Base-by-base conservation (phyloP, 2,113 vertebrate species). In the Cyanoderma ruficeps region DNA sequence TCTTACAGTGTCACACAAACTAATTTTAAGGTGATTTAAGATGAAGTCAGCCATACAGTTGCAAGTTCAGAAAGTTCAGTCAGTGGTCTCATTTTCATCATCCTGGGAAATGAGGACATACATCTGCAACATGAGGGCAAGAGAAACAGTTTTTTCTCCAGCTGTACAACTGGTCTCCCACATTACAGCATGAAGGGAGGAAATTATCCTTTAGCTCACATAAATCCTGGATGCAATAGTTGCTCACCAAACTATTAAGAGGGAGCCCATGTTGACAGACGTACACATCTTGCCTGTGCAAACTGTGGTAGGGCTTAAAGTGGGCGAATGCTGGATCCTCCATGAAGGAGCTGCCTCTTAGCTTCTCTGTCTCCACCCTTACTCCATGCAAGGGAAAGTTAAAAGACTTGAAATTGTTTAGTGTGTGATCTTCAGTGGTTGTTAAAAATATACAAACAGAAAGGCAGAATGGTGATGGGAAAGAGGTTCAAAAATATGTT, bases 401-500 rank as follows among this genome's bases (percentile, higher is more conserved):
- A 15, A 90, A 96, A 91, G 63, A 59, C 50, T 70, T 86, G n/a
- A 74, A 92, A 89, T 39, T 31, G 52, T 72, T 84, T 84, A 74
- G 78, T 92, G 90, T 83, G 72, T 84, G 93, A 95, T 69, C 75
- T 94, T 96, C 72, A 76, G 70, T 86, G 50, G 61, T 89, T 12
- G 22, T 49, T 97, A 94, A 42, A 93, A 91, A 78, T 35, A 89
- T 16, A 78, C 82, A 75, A 90, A 83, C 50, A 81, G 86, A 97
- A 95, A 72, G 71, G 52, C 39, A 93, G 50, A 96, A 93, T 70
- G 7, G 8, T 84, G 85, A 94, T 94, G 91, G 94, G 95, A 96
- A 97, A 95, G 96, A 76, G 80, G 81, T 94, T 97, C 81, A 92
- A 96, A 94, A 85, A 77, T 80, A 95, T 1, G 59, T 95, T 96